Conservation (phyloP, 2,113 vertebrate species). For the Periophthalmus modestus region DNA sequence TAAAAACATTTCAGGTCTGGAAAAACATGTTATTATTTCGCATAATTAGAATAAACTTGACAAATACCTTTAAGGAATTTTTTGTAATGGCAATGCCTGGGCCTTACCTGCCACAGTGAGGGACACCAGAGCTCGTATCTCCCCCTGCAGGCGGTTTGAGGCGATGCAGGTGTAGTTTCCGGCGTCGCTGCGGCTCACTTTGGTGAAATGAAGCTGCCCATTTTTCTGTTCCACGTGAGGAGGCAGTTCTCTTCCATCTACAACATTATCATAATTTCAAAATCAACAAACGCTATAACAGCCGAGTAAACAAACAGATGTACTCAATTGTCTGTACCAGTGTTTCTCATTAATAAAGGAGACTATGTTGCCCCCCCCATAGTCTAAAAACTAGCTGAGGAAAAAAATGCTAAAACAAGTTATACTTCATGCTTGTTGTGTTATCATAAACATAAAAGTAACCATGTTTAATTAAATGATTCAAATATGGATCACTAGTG, state of each 20-base stretch:
- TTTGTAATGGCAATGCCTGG: background rate
- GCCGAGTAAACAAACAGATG: background rate
- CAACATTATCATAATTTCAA: conserved; percentile 5
- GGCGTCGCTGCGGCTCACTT: conserved; percentile 86
- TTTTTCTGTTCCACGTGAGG: conserved; percentile 82
- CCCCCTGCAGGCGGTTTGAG: conserved; percentile 89
- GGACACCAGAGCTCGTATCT: conserved; percentile 87
- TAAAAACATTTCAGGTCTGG: no score
- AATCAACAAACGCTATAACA: background rate
- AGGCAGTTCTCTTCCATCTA: conserved; percentile 88
- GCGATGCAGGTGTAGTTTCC: conserved; percentile 95
- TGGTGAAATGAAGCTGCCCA: conserved; percentile 86
- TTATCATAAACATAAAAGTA: no score
- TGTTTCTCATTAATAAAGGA: no score
- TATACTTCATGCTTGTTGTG: no score
- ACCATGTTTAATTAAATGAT: no score
- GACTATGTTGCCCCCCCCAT: no score
- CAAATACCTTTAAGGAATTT: background rate
- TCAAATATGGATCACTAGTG: no score
- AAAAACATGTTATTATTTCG: no score
- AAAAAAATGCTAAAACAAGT: no score
- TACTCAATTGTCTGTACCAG: background rate
- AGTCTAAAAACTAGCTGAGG: no score
- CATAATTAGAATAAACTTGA: no score
- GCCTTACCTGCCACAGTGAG: conserved; percentile 89